Base-by-base conservation (phyloP, 2,113 vertebrate species). In the Limanda limanda region DNA sequence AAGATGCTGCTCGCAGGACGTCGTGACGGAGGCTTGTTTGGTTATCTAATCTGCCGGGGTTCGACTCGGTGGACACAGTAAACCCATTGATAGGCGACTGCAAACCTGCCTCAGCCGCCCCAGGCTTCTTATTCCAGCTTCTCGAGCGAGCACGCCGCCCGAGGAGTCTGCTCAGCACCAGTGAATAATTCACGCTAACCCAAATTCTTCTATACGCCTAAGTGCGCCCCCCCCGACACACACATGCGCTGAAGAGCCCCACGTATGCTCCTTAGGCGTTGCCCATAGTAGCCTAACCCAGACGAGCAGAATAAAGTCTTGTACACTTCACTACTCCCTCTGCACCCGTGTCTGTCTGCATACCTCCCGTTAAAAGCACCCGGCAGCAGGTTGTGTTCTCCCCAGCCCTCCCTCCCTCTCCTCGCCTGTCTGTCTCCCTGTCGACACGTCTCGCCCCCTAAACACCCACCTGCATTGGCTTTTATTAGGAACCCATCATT, bases 111-210 rank as follows among this genome's bases (percentile, higher is more conserved):
- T 27, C 68, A 61, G 75, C 66, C 58, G 45, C 70, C 47, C 76
- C 47, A 35, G 27, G 2, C 20, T 24, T 74, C 77, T 51, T 23
- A 11, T n/a, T 51, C 11, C 24, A 48, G 73, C 76, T 76, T 78
- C 12, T 42, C 40, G 4, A 21, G 20, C 7, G 52, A 20, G 8
- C 20, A 4, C n/a, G 18, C n/a, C 7, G 64, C 55, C 47, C 5
- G 17, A 51, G 47, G 51, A 54, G 51, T n/a, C 42, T 11, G 73
- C 62, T 42, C 13, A 6, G n/a, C 23, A 17, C 55, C 27, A 42
- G 79, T 92, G 88, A 93, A 93, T 93, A 90, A 93, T 93, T 93
- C 86, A 93, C 73, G 66, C 54, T 88, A 91, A 92, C 90, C 89
- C 84, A 90, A 91, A 92, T 91, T 90, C 79, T 88, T 80, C 68